phyloP scores from a whole-genome alignment of 2,113 vertebrate species.

The Anguilla japonica region DNA sequence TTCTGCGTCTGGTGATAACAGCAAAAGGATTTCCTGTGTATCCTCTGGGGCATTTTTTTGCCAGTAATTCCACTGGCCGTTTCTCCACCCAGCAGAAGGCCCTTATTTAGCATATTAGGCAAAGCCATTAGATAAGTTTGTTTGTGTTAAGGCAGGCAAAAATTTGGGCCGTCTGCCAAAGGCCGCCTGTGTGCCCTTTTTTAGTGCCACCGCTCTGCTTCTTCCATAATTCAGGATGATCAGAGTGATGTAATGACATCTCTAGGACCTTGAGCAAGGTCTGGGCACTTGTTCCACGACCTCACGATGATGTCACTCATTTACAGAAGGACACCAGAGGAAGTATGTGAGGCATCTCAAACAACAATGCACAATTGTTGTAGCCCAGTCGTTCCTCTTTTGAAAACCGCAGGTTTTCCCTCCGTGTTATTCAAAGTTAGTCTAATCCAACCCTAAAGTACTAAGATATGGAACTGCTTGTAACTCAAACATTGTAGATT shows the following conservation, averaged over 20 bases:
- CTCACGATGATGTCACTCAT: not conserved
- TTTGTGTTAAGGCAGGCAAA: slow-evolving; percentile 15
- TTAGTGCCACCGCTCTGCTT: not conserved
- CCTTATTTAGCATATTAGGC: not conserved
- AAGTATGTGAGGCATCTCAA: not conserved
- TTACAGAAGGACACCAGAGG: not conserved
- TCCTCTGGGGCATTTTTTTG: slow-evolving; percentile 33
- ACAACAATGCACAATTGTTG: not conserved
- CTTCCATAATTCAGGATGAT: not conserved
- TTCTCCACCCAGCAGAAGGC: slow-evolving; percentile 11
- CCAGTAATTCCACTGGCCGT: slow-evolving; percentile 18
- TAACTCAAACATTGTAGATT: not conserved
- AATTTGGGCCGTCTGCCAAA: slow-evolving; percentile 20
- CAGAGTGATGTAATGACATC: not conserved
- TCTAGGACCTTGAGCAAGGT: not conserved
- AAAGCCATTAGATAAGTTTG: not conserved
- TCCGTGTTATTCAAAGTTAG: not conserved
- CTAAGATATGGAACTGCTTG: not conserved
- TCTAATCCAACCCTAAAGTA: not conserved
- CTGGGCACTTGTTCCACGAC: not conserved
- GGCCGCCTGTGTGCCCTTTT: not conserved
- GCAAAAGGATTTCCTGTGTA: slow-evolving; percentile 50
- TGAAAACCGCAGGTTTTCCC: not conserved
- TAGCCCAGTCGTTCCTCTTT: not conserved
- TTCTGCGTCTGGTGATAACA: slow-evolving; percentile 52